A percentile compares a stretch with the other conserved stretches of the same genome.
Conservation (phyloP, 2,113 vertebrate species). For the Okapia johnstoni region DNA sequence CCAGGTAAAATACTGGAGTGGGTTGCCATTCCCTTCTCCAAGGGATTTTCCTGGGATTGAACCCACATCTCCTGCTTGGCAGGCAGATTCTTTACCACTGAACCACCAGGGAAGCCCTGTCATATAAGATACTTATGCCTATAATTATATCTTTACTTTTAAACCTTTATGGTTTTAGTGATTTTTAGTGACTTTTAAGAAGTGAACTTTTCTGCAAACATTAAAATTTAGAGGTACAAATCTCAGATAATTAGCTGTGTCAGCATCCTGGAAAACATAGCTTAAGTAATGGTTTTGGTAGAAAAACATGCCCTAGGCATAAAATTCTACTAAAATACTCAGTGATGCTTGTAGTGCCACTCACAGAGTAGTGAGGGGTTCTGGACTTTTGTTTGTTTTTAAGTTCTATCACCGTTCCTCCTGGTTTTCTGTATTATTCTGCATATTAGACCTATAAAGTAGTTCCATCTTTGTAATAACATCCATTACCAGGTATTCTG, state of each 20-base stretch:
- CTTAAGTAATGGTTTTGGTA: neutral
- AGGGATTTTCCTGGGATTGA: neutral
- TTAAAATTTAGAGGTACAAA: neutral
- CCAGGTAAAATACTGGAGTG: neutral
- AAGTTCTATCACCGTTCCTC: neutral
- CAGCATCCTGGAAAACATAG: neutral
- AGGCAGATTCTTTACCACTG: neutral
- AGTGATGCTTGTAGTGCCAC: neutral
- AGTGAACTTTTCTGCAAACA: neutral
- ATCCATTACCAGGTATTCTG: neutral
- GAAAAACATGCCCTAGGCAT: neutral
- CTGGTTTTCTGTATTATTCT: neutral
- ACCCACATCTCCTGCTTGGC: neutral
- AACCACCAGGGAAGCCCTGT: neutral
- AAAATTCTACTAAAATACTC: constrained; percentile 13
- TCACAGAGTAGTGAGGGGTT: neutral
- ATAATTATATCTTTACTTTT: neutral
- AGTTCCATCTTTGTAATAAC: neutral
- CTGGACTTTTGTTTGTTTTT: neutral
- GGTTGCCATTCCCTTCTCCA: neutral
- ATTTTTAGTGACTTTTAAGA: neutral
- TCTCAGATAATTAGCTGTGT: neutral
- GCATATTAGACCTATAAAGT: too few relatives aligned
- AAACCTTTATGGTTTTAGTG: neutral
- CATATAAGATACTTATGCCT: neutral